These are phyloP conservation scores for Myotis myotis DNA, from an alignment of 2,797 vertebrate species.

Conservation along the genomic window DNA sequence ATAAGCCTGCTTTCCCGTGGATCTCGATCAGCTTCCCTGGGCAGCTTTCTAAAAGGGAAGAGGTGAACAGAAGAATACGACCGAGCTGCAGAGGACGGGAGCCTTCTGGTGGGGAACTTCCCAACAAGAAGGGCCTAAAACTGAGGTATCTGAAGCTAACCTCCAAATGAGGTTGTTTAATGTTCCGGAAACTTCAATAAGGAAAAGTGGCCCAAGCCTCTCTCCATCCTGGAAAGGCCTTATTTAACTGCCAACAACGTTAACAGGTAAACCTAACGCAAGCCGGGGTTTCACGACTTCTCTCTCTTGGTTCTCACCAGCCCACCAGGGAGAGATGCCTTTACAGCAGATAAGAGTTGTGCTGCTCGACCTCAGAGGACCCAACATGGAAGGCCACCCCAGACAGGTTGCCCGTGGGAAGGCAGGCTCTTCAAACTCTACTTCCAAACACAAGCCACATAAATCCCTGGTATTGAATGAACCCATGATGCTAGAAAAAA, in stretches of 20 bases:
- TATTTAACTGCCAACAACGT: not conserved
- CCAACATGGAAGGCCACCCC: accelerated
- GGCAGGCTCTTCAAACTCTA: not conserved
- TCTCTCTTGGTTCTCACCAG: not conserved
- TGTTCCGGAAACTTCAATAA: not conserved
- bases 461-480: not conserved
- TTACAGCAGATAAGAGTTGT: accelerated
- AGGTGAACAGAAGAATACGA: not conserved
- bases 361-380: not conserved
- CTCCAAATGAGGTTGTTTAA: not conserved
- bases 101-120: not conserved
- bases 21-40: conserved; percentile 96
- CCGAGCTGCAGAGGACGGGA: not conserved
- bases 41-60: conserved; percentile 89
- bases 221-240: not conserved
- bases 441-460: not conserved
- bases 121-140: not conserved
- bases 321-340: not conserved
- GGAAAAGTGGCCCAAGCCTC: not conserved
- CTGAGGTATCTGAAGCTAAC: not conserved
- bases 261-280: not conserved
- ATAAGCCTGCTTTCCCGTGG: conserved; percentile 93
- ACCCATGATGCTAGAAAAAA: not conserved
- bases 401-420: not conserved
- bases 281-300: no score